Base-by-base conservation (phyloP, 2,113 vertebrate species). In the Ameiurus melas region DNA sequence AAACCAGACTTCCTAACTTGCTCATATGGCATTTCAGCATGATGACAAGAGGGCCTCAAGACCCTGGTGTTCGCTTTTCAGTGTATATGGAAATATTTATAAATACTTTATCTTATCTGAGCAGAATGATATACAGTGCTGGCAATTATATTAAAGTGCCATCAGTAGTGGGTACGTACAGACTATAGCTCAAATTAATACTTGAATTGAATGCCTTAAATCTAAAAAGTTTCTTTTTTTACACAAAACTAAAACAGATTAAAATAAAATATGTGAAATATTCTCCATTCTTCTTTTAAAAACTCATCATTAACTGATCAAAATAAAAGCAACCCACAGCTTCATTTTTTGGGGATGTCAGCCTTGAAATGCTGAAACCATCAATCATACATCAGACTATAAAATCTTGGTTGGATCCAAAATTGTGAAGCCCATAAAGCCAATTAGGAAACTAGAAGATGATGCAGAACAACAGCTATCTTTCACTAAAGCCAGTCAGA, bases 1-100 rank as follows among this genome's bases (percentile, higher is more conserved):
- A 88, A 92, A 89, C 79, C 91, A 90, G 33, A 93, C 87, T 92
- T 95, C 89, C 91, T 91, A 89, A 90, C 88, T 55, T 84, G 81
- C 43, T 84, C 85, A 68, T 81, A 73, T 84, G 47, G 14, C 53
- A 87, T 91, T 91, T 93, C 27, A 91, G 57, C 71, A 78, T 83
- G 4, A 9, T 68, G 30, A 70, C 10, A 85, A 58, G 43, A 55
- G 7, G 51, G 25, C 58, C 39, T 81, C 84, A 57, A 77, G 10
- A 53, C 51, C 39, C 16, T 43, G 10, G 47, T 85, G 70, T 86
- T 51, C 22, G 30, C 85, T 12, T 39, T 83, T 39, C 80, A 36
- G 25, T 79, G 55, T 19, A 60, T 82, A 58, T 60, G 14, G 36
- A 55, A 82, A 70, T 33, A 39, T 19, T 36, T 17, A 73, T 17